phyloP scores from a whole-genome alignment of 2,113 vertebrate genomes.

The Rhea pennata region DNA sequence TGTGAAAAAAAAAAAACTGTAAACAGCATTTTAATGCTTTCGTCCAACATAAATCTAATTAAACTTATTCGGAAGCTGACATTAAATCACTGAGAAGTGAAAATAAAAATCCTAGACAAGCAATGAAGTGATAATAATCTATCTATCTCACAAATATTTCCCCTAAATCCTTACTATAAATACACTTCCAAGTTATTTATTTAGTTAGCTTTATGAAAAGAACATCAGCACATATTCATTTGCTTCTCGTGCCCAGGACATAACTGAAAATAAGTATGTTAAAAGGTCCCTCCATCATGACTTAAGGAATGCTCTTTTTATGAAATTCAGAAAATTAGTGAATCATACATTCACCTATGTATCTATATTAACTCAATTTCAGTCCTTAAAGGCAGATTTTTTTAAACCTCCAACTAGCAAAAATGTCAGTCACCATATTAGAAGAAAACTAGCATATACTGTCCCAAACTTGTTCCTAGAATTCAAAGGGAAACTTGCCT shows the following conservation, averaged over 20 bases:
- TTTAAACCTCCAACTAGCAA: not conserved
- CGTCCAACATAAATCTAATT: not conserved
- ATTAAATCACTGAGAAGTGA: not conserved
- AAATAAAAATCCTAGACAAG: not conserved
- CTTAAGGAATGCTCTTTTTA: not conserved
- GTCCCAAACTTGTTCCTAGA: not conserved
- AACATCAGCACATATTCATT: not conserved
- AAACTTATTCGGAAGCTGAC: not conserved
- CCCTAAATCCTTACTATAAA: not conserved
- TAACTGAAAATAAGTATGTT: not conserved
- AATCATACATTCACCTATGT: not conserved
- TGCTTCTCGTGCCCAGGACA: not conserved
- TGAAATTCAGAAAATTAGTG: conserved; percentile 1
- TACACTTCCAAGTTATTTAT: not conserved
- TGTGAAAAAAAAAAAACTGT: not conserved
- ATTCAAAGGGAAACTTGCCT: not conserved
- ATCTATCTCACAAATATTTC: not conserved
- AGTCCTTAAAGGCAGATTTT: not conserved
- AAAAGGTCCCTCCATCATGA: not conserved
- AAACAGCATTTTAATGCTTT: not conserved
- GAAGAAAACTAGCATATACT: not conserved
- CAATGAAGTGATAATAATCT: not conserved
- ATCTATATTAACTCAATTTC: not conserved
- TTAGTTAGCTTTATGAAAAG: not conserved
- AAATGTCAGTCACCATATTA: not conserved